Evolutionary conservation across 2,888 invertebrate genomes (phyloP).

Genomic region (Epinotia bilunana): DNA sequence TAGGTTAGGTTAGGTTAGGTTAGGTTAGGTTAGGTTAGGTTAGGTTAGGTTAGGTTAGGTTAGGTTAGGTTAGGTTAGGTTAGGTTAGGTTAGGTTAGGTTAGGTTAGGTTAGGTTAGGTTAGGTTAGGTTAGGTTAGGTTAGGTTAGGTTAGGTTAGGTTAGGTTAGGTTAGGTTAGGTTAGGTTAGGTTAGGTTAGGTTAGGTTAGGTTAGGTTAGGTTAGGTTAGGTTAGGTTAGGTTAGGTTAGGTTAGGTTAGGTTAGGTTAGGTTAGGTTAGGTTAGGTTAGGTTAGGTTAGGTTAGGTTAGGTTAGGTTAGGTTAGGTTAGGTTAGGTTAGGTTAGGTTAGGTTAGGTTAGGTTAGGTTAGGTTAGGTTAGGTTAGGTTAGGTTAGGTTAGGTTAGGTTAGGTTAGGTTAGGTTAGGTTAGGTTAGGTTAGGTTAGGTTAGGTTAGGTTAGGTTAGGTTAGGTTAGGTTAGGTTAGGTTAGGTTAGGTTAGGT

Average conservation of each 20-base stretch:
- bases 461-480: conserved; percentile 22
- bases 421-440: conserved; percentile 22
- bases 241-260: conserved; percentile 17
- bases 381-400: conserved; percentile 22
- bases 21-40: too few species aligned
- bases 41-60: too few species aligned
- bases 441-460: conserved; percentile 22
- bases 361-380: conserved; percentile 22
- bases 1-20: too few species aligned
- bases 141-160: too few species aligned
- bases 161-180: too few species aligned
- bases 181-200: too few species aligned
- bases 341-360: conserved; percentile 22
- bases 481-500: conserved; percentile 14
- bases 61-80: too few species aligned
- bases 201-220: background rate
- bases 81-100: too few species aligned
- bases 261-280: conserved; percentile 15
- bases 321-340: conserved; percentile 22
- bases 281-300: background rate
- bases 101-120: too few species aligned
- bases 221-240: background rate
- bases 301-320: conserved; percentile 10
- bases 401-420: conserved; percentile 22
- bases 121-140: background rate